Percentiles rank a stretch among this genome's conserved stretches.
phyloP scores from a whole-genome alignment of 2,113 vertebrate genomes.

The Oryzias celebensis region DNA sequence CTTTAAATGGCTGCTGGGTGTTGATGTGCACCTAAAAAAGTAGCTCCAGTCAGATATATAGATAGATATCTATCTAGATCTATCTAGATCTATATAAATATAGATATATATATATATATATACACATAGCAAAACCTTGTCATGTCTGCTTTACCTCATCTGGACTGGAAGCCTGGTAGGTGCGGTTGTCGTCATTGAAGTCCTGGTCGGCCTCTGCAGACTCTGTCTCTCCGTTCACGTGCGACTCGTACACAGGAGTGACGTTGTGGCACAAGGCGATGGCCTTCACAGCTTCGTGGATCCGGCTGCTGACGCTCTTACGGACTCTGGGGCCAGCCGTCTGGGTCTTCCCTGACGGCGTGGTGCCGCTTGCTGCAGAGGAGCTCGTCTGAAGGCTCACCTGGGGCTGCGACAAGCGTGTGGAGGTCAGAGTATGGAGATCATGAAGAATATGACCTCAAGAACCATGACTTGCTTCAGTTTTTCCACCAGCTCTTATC shows the following conservation, averaged over 20 bases:
- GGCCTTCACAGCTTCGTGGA: conserved; percentile 94
- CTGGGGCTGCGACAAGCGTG: conserved; percentile 14
- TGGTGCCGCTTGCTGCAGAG: conserved; percentile 65
- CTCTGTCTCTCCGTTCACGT: conserved; percentile 81
- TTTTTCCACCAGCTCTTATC: too few relatives aligned
- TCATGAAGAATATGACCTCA: too few relatives aligned
- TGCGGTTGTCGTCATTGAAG: conserved; percentile 91
- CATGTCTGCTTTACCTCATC: conserved; percentile 84
- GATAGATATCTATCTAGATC: too few relatives aligned
- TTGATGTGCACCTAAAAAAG: too few relatives aligned
- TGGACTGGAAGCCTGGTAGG: conserved; percentile 96
- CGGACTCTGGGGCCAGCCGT: conserved; percentile 86
- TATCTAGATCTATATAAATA: too few relatives aligned
- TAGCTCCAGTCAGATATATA: too few relatives aligned
- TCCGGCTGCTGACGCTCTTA: conserved; percentile 90
- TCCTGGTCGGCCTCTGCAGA: conserved; percentile 91
- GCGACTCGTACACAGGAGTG: conserved; percentile 91
- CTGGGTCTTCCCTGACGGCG: conserved; percentile 79
- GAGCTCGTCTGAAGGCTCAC: conserved; percentile 51
- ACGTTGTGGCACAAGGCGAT: conserved; percentile 96
- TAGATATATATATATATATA: too few relatives aligned
- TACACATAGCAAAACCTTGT: too few relatives aligned
- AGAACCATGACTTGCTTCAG: too few relatives aligned
- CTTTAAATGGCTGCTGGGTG: too few relatives aligned
- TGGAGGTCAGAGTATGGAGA: too few relatives aligned